Evolutionary conservation across 1,140 invertebrate species (phyloP).

Genomic region (Oryctes rhinoceros): DNA sequence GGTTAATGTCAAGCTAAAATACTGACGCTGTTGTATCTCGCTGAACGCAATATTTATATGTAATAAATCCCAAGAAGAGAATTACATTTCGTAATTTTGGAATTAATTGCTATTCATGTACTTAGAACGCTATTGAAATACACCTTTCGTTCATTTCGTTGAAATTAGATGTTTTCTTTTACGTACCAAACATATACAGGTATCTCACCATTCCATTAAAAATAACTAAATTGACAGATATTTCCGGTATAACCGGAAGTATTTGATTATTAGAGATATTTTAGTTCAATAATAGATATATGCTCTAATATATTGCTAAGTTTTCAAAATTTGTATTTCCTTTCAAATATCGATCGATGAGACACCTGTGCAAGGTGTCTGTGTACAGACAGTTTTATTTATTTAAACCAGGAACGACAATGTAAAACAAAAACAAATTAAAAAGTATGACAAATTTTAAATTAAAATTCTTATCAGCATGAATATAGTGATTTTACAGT

Average conservation of each 20-base stretch:
- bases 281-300: too few relatives aligned
- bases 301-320: too few relatives aligned
- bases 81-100: not conserved
- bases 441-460: too few relatives aligned
- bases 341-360: too few relatives aligned
- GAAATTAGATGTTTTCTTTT: not conserved
- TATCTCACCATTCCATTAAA: too few relatives aligned
- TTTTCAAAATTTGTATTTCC: too few relatives aligned
- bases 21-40: not conserved
- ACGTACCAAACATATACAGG: not conserved
- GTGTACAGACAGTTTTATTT: too few relatives aligned
- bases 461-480: too few relatives aligned
- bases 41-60: not conserved
- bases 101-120: not conserved
- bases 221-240: too few relatives aligned
- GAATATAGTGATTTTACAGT: too few relatives aligned
- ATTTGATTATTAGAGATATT: too few relatives aligned
- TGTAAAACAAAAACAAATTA: not conserved
- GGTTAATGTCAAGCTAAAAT: slow-evolving; percentile 22
- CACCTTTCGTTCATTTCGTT: not conserved
- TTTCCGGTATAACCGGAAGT: too few relatives aligned
- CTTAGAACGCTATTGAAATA: not conserved
- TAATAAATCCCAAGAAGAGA: not conserved
- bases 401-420: not conserved
- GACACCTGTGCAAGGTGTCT: not conserved